Evolutionary conservation across 1,140 invertebrate genomes (phyloP).

Genomic region (Drosophila sucinea): DNA sequence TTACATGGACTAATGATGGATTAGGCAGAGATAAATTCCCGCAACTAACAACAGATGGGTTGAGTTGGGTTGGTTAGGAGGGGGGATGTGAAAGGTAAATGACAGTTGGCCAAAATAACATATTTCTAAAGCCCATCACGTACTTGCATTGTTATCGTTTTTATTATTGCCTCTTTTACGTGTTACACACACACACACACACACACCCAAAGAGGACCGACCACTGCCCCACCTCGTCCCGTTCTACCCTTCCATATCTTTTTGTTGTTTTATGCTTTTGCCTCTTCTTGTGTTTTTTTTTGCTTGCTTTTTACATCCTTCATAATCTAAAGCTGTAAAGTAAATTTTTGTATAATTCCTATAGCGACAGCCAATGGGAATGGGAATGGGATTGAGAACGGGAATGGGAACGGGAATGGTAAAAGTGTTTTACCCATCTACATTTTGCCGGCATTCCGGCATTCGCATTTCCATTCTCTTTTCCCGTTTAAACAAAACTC

Average conservation of each 20-base stretch:
- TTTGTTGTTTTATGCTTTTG: not conserved
- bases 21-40: conserved; percentile 22
- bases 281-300: conserved; percentile 1
- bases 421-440: not conserved
- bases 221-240: not conserved
- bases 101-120: conserved; percentile 21
- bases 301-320: conserved; percentile 37
- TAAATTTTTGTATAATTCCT: conserved; percentile 54
- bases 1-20: conserved; percentile 61
- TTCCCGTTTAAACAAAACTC: not conserved
- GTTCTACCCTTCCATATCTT: not conserved
- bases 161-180: conserved; percentile 63
- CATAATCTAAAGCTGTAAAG: conserved; percentile 49
- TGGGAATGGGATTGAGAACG: not conserved
- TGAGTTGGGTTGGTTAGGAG: not conserved
- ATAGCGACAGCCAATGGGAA: not conserved
- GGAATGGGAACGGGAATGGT: not conserved
- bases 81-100: not conserved
- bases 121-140: conserved; percentile 53
- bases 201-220: not conserved
- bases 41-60: not conserved
- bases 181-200: conserved; percentile 22
- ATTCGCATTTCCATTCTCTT: not conserved
- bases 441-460: not conserved
- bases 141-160: conserved; percentile 64